Base-by-base conservation (phyloP, 2,113 vertebrate species). In the Chionodraco myersi region DNA sequence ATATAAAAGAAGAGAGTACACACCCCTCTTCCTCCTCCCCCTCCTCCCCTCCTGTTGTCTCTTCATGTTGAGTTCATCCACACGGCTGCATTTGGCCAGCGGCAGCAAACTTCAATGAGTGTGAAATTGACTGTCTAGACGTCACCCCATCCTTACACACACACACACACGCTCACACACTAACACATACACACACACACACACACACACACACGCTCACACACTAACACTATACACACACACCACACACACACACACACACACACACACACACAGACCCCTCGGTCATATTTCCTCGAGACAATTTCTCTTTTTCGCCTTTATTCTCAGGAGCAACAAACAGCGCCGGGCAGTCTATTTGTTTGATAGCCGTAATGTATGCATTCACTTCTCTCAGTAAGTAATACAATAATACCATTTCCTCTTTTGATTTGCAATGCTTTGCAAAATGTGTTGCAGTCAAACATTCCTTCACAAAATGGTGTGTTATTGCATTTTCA, bases 101-200 rank as follows among this genome's bases (percentile, higher is more conserved):
- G 41, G 83, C 83, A 75, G 62, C 11, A 61, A 87, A 87, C 86
- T 82, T 87, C 86, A 88, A 81, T 79, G 77, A 79, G 71, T 87
- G 85, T 91, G 85, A 90, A 87, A 91, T 86, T 84, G 70, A 80
- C 84, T 82, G 85, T 90, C 90, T 89, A 91, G 88, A 91, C 88
- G 23, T 45, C 77, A 56, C 75, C 62, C 16, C 21, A 2, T 52
- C 45, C 51, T 30, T 36, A 14, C 65, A 53, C 57, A 63, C 21
- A 21, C 26, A 26, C 26, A 21, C 26, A 26, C 26, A 26, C 26
- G 2, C 26, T 2, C 26, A 26, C 26, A 26, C 26, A 26, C 26
- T 26, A 26, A 14, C 65, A 21, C 21, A 53, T 48, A 63, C 66
- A 49, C 51, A 30, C 36, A 7, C 49, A 21, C 61, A 34, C 47